Base-by-base conservation (phyloP, 1,140 invertebrate species). In the Atta texana region DNA sequence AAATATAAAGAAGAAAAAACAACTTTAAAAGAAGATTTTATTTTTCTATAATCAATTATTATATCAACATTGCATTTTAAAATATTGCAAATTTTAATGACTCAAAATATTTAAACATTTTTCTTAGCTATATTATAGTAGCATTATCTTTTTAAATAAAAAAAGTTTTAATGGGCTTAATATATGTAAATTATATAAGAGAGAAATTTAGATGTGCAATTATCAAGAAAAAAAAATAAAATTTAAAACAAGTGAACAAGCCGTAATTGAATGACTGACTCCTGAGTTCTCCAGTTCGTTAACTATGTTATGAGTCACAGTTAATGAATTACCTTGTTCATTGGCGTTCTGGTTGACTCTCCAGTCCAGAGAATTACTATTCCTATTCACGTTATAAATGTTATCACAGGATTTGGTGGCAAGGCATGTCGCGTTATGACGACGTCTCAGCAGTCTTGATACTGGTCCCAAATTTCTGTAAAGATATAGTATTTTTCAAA, bases 341-440 rank as follows among this genome's bases (percentile, higher is more conserved):
- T 92, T 91, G 75, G 87, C 81, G 66, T 80, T 86, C 24, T 92
- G 91, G 53, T 88, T 91, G 49, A 92, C 88, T 85, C 93, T 93
- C 94, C 94, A 95, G 53, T 94, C 93, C 78, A 93, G 92, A 53
- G 94, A 94, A 88, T 87, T 92, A 75, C 92, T 94, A 92, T 89
- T 94, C 94, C 92, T 95, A 93, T 95, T 93, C 85, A 95, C 93
- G 87, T 88, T 95, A 94, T 95, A 95, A 93, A 95, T 95, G 90
- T 95, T 95, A 95, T 95, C 94, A 94, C 94, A 95, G 92, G 94
- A 95, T 94, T 95, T 95, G 7, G 94, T 95, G 63, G 94, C 92
- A 89, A 95, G 94, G 92, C 91, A 94, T 51, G 94, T 93, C 88
- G 92, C 87, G 51, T 94, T 92, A 85, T 95, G 93, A 63, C 94